A percentile compares a stretch with the other conserved stretches of the same genome.
Conservation (phyloP, 2,113 vertebrate genomes). For the Sciurus niger region DNA sequence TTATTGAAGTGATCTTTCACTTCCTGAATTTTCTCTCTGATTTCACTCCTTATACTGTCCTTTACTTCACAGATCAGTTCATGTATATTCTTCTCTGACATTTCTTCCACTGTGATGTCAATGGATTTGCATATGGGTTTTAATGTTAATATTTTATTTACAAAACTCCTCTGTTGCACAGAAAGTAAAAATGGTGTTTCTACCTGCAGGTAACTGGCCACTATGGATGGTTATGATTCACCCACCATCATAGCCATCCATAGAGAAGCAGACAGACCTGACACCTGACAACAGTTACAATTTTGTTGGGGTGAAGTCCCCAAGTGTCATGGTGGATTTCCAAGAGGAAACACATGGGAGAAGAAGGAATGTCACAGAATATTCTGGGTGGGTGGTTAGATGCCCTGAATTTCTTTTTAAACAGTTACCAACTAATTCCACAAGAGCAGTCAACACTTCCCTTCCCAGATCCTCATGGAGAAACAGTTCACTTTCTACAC, state of each 20-base stretch:
- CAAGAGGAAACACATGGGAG: conserved; percentile 89
- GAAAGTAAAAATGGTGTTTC: conserved; percentile 94
- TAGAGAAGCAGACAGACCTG: conserved; percentile 86
- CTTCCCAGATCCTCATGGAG: background rate
- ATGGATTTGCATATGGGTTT: background rate
- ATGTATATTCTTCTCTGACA: no score
- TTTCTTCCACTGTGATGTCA: no score
- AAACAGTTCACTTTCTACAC: background rate
- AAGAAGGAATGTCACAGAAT: conserved; percentile 91
- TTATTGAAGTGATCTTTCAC: no score
- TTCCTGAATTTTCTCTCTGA: no score
- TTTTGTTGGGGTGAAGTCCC: conserved; percentile 88
- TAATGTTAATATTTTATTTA: conserved; percentile 95
- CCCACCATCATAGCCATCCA: conserved; percentile 77
- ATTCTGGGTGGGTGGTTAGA: conserved; percentile 60
- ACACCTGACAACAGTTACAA: conserved; percentile 88
- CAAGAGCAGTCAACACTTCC: conserved; percentile 86
- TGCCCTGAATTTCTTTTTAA: conserved; percentile 66
- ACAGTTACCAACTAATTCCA: conserved; percentile 81
- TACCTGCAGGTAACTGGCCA: conserved; percentile 90
- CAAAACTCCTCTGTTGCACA: conserved; percentile 91
- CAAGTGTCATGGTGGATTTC: conserved; percentile 83
- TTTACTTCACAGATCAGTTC: no score
- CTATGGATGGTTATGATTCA: conserved; percentile 84
- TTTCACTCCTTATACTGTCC: no score